Conservation (phyloP, 2,113 vertebrate species). For the Daubentonia madagascariensis region DNA sequence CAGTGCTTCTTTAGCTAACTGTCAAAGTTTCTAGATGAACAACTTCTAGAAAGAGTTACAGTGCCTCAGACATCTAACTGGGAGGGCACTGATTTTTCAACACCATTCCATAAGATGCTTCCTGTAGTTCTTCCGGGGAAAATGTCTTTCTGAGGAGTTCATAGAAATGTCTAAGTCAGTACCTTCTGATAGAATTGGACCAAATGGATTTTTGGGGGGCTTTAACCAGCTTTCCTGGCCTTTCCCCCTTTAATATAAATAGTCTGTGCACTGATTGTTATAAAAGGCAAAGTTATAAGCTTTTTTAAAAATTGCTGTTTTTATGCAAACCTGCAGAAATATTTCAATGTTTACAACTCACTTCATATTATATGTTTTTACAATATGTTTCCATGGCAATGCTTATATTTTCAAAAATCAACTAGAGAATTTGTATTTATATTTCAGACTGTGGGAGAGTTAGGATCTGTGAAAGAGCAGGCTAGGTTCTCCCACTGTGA, state of each 20-base stretch:
- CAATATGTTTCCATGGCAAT: constrained; percentile 34
- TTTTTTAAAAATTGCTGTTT: constrained; percentile 63
- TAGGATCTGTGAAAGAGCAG: constrained; percentile 37
- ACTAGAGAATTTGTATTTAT: constrained; percentile 40
- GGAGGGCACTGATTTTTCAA: neutral
- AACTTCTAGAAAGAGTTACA: neutral
- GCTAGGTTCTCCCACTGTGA: neutral
- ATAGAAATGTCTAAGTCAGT: neutral
- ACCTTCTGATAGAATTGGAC: neutral
- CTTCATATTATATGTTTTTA: constrained; percentile 52
- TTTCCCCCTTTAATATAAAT: constrained; percentile 21
- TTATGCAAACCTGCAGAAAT: constrained; percentile 51
- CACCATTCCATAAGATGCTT: neutral
- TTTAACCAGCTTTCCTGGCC: neutral
- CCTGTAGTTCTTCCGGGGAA: neutral
- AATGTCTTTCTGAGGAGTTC: neutral
- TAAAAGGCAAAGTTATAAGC: neutral
- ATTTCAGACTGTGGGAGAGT: neutral
- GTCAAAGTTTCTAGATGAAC: neutral
- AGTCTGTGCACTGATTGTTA: neutral
- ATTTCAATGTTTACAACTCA: constrained; percentile 76
- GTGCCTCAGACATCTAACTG: neutral
- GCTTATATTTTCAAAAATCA: constrained; percentile 44
- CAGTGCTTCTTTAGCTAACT: neutral
- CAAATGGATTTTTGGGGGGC: neutral